These are phyloP conservation scores for Ornithorhynchus anatinus DNA, from an alignment of 2,113 vertebrate species.

Conservation along the genomic window DNA sequence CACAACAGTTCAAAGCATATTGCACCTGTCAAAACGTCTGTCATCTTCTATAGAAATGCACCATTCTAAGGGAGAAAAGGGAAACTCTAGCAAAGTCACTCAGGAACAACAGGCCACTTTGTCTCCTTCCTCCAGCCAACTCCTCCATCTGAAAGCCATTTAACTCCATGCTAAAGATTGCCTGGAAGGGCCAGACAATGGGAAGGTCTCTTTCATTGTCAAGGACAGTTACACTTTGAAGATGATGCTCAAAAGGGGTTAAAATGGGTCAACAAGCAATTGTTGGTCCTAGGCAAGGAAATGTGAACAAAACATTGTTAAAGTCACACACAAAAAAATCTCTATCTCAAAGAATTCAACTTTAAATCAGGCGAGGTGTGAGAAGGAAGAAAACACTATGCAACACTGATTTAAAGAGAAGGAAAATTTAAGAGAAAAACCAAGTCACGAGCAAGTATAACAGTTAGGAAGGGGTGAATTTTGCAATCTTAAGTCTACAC, in stretches of 20 bases:
- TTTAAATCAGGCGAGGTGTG: conserved; percentile 63
- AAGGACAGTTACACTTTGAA: conserved; percentile 93
- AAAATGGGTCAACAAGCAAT: conserved; percentile 84
- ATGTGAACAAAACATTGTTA: conserved; percentile 77
- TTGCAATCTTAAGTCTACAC: too few species aligned
- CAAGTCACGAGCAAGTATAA: accelerated
- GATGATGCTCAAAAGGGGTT: conserved; percentile 87
- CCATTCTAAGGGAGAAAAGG: conserved; percentile 77
- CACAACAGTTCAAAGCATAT: conserved; percentile 95
- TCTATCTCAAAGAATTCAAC: conserved; percentile 64
- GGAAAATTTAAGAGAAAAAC: conserved; percentile 5
- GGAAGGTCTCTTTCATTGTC: conserved; percentile 88
- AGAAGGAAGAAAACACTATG: conserved; percentile 25
- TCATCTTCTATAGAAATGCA: conserved; percentile 83
- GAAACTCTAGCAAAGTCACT: conserved; percentile 80
- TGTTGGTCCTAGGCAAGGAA: conserved; percentile 75
- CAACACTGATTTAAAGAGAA: conserved; percentile 57
- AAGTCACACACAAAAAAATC: conserved; percentile 61
- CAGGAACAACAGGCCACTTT: conserved; percentile 84
- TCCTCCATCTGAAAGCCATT: conserved; percentile 83
- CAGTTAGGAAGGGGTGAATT: too few species aligned
- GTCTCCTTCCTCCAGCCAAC: conserved; percentile 78
- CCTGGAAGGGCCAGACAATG: conserved; percentile 80
- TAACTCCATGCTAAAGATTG: conserved; percentile 79
- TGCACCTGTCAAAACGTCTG: conserved; percentile 90